Evolutionary conservation across 2,888 invertebrate genomes (phyloP), one percentile per base, ranked within the genome.

Genomic region (Alcis repandata): DNA sequence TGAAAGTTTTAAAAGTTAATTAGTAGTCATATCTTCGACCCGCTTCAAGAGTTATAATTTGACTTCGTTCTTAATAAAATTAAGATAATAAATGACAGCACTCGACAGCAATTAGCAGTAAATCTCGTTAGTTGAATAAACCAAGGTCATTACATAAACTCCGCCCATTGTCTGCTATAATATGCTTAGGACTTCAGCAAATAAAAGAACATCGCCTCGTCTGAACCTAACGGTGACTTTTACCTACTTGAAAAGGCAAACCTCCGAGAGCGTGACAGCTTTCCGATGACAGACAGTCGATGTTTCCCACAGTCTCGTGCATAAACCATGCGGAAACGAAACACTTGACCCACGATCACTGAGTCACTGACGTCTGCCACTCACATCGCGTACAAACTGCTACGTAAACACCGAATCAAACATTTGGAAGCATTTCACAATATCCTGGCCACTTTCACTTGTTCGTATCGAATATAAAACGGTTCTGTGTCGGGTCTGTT

Each of bases 371-470:
- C 54, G 40, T n/a, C 20, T 36, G 10, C 9, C 63, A 63, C 63
- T 58, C 43, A 40, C 41, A 13, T 17, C 20, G n/a, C 43, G 20
- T 27, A 48, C 27, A 70, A 67, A 71, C 74, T 72, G 63, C 61
- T 60, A 75, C 33, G 20, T 57, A 78, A 72, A 74, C 81, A 82
- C 78, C 76, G 22, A 22, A 59, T 60, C 59, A 58, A 58, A 61
- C 60, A 56, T 60, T 65, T 32, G 45, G 53, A 33, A 76, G 77
- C 82, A 82, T 72, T 79, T 77, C 77, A 82, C 79, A 80, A 76
- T 74, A 79, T 80, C 74, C 77, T 78, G 75, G 76, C 56, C 87
- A 90, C 91, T 91, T 90, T 90, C 90, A 91, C 90, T 90, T 68
- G 74, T 48, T 41, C 8, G 59, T 64, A 54, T 45, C 53, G 60